Evolutionary conservation across 2,113 vertebrate genomes (phyloP).

Genomic region (Cariama cristata): DNA sequence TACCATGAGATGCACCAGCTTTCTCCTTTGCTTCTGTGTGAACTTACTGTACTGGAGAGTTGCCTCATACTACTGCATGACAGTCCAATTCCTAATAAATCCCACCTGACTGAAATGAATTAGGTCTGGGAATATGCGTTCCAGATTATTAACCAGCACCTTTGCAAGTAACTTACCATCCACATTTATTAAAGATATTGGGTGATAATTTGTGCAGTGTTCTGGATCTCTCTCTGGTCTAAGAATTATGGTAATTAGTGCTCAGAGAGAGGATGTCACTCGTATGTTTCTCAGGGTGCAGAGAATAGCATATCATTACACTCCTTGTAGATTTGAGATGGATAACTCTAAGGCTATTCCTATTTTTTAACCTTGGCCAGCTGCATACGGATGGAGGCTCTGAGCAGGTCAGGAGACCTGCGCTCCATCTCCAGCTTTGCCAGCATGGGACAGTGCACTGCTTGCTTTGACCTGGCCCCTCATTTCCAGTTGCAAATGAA

Average conservation of each 20-base stretch:
- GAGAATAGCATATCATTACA: constrained; percentile 50
- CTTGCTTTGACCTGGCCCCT: neutral
- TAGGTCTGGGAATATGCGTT: constrained; percentile 74
- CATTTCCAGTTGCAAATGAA: neutral
- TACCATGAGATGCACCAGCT: neutral
- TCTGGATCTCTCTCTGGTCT: constrained; percentile 68
- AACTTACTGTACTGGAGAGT: constrained; percentile 59
- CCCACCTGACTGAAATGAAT: constrained; percentile 75
- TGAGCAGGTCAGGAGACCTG: neutral
- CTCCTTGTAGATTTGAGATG: constrained; percentile 65
- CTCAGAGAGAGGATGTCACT: constrained; percentile 54
- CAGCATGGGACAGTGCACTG: neutral
- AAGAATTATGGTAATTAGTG: constrained; percentile 73
- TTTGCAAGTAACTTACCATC: constrained; percentile 75
- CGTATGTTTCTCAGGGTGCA: constrained; percentile 41
- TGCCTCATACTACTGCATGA: constrained; percentile 49
- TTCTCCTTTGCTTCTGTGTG: constrained; percentile 36
- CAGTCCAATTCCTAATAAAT: constrained; percentile 74
- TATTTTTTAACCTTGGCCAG: constrained; percentile 57
- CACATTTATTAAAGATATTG: constrained; percentile 76
- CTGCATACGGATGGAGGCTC: neutral
- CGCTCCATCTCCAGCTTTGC: neutral
- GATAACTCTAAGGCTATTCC: constrained; percentile 22
- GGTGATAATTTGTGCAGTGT: constrained; percentile 74
- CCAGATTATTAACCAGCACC: constrained; percentile 76